Conservation (phyloP, 2,113 vertebrate genomes). For the Hyaena hyaena region DNA sequence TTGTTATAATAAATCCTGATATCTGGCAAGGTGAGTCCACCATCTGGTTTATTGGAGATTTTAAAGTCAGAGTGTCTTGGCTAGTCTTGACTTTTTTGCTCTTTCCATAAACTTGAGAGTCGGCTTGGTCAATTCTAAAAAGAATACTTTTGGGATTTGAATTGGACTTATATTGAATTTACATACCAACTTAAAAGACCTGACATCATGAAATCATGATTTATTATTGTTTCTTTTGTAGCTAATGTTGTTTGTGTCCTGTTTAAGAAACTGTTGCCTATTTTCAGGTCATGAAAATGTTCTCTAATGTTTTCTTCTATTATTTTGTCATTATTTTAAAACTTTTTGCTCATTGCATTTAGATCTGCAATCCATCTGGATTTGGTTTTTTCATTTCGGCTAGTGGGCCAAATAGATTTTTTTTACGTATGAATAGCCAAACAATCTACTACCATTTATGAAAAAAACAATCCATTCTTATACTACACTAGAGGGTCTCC, state of each 20-base stretch:
- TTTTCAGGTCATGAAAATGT: background rate
- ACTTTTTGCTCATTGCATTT: background rate
- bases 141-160: background rate
- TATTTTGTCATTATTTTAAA: background rate
- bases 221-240: background rate
- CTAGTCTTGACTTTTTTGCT: background rate
- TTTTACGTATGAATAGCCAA: background rate
- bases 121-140: background rate
- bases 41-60: background rate
- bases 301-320: background rate
- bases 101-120: background rate
- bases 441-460: background rate
- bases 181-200: background rate
- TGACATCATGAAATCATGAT: background rate
- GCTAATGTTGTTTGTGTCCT: background rate
- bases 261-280: background rate
- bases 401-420: background rate
- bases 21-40: background rate
- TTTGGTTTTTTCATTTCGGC: background rate
- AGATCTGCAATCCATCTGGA: background rate
- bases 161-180: background rate
- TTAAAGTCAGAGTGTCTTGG: background rate
- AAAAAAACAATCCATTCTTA: background rate
- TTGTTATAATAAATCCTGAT: background rate
- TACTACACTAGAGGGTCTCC: background rate